Base-by-base conservation (phyloP, 2,888 invertebrate genomes). In the Drosophila dives region DNA sequence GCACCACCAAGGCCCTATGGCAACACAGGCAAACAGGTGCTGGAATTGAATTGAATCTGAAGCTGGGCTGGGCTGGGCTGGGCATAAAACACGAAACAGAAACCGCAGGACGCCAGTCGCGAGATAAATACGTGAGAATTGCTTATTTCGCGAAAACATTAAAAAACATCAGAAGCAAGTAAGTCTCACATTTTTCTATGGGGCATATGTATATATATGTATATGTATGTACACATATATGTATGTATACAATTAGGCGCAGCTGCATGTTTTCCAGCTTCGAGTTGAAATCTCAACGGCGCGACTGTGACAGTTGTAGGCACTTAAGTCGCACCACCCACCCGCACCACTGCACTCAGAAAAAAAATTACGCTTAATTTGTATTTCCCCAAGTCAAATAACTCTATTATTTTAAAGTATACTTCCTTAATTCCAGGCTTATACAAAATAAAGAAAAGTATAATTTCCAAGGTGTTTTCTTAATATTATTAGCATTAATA, bases 81-180 rank as follows among this genome's bases (percentile, higher is more conserved):
- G 48, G 64, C 64, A 64, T 53, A 38, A 69, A 49, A 51, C 60
- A 64, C 29, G 56, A 58, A 76, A 74, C 51, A 72, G 61, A 45
- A 45, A 75, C 68, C 75, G 69, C 70, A 72, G 75, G 78, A 76
- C 77, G 69, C 61, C 80, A 48, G 50, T 68, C 58, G 49, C 26
- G 56, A 64, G 75, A 74, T 66, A 76, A 70, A 81, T 72, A 89
- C 89, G 89, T 84, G 88, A 77, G 89, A 89, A 80, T 87, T 87
- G 80, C 85, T 89, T 81, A 84, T 85, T 89, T 87, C 70, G 75
- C 73, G 77, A 84, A 84, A 89, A 84, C 45, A 45, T 89, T 80
- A 89, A 80, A 85, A 87, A 87, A 89, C 82, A 80, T 87, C 80
- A 80, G 69, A 85, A 40, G 58, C 76, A 77, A 56, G 38, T 5